Conservation (phyloP, 30 jellyfish, hydroid and myxozoan species). For the Turritopsis dohrnii region DNA sequence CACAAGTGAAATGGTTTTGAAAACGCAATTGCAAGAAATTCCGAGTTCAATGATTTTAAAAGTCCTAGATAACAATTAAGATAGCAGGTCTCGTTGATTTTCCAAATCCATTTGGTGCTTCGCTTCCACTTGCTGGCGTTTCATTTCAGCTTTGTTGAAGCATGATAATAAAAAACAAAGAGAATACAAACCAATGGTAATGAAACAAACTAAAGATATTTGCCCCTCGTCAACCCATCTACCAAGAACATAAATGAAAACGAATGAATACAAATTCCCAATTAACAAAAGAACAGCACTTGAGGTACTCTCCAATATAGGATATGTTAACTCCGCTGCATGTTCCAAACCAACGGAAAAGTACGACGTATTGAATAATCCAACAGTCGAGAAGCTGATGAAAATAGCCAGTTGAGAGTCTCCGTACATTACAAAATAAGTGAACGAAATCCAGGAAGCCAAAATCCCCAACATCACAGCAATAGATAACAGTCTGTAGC, state of each 20-base stretch:
- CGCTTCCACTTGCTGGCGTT: not conserved
- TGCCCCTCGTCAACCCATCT: not conserved
- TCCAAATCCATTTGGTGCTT: not conserved
- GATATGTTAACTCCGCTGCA: slow-evolving; percentile 60
- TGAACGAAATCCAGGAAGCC: slow-evolving; percentile 33
- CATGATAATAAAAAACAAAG: not conserved
- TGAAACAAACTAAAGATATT: not conserved
- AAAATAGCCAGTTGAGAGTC: slow-evolving; percentile 28
- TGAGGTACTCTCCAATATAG: slow-evolving; percentile 56
- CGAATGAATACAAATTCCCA: slow-evolving; percentile 55
- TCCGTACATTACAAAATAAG: slow-evolving; percentile 30
- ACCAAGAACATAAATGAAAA: slow-evolving; percentile 14
- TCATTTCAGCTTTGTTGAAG: slow-evolving; percentile 3
- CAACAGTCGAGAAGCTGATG: slow-evolving; percentile 20
- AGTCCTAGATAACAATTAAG: too few relatives aligned
- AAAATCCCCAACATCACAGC: slow-evolving; percentile 22
- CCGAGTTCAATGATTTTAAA: too few relatives aligned
- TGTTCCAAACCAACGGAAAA: slow-evolving; percentile 60
- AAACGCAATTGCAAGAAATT: too few relatives aligned
- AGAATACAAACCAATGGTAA: not conserved
- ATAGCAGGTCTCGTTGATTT: not conserved
- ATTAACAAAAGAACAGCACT: slow-evolving; percentile 41
- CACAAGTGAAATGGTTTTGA: too few relatives aligned
- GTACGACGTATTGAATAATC: slow-evolving; percentile 28
- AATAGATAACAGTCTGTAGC: slow-evolving; percentile 33